Evolutionary conservation across 2,797 vertebrate species (phyloP).

Genomic region (Hafferia zeledoni): DNA sequence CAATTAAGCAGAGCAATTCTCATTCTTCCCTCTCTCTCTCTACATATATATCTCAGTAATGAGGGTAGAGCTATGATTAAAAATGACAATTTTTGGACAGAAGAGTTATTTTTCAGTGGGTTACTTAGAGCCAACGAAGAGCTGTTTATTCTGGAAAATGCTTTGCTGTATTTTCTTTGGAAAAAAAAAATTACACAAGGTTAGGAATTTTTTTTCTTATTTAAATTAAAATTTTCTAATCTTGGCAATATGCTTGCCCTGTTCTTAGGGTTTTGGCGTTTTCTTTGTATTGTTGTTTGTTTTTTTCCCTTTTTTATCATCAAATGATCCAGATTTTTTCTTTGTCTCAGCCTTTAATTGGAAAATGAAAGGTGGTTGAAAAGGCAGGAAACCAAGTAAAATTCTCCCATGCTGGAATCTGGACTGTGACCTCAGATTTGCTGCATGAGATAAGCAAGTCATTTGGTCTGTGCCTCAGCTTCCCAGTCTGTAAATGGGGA

Average conservation of each 20-base stretch:
- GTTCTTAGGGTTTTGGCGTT: background rate
- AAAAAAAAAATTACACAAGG: background rate
- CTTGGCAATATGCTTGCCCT: background rate
- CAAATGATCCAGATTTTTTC: background rate
- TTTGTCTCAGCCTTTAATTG: background rate
- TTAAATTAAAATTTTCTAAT: constrained; percentile 32
- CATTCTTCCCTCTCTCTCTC: background rate
- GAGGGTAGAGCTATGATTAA: background rate
- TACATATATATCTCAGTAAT: constrained; percentile 16
- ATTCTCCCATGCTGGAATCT: background rate
- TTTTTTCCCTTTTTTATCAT: background rate
- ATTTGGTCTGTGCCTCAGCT: background rate
- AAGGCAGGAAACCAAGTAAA: background rate
- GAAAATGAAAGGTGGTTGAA: background rate
- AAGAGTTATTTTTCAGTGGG: background rate
- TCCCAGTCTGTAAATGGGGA: background rate
- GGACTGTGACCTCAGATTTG: background rate
- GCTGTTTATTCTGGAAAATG: background rate
- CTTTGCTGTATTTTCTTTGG: background rate
- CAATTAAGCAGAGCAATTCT: constrained; percentile 16
- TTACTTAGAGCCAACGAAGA: background rate
- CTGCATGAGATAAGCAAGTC: background rate
- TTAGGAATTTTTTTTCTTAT: background rate
- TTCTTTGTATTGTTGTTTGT: background rate
- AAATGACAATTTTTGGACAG: background rate